phyloP scores from a whole-genome alignment of 2,888 invertebrate species.

The Trachelus stipa region DNA sequence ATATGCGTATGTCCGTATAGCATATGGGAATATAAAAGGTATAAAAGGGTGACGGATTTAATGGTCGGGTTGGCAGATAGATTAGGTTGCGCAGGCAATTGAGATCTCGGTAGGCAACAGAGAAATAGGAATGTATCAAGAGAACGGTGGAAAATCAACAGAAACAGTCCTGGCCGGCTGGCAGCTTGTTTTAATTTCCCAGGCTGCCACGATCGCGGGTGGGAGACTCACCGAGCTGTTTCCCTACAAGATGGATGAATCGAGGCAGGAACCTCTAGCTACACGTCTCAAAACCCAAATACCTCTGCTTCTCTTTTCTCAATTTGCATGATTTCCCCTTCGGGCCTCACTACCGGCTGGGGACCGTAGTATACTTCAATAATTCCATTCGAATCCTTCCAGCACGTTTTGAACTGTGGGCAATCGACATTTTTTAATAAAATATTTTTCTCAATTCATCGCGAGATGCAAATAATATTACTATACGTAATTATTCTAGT shows the following conservation, averaged over 20 bases:
- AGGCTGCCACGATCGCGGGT: conserved; percentile 47
- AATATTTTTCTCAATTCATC: neutral
- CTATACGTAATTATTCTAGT: neutral
- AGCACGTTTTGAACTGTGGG: neutral
- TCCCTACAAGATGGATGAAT: conserved; percentile 18
- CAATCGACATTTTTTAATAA: neutral
- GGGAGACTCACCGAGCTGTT: conserved; percentile 19
- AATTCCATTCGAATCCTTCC: neutral
- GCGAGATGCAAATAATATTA: neutral
- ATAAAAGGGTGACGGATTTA: neutral
- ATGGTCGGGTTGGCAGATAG: neutral
- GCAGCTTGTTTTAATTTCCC: conserved; percentile 62
- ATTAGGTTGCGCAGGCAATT: neutral
- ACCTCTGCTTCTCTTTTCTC: neutral
- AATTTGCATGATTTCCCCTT: neutral
- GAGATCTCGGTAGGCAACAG: neutral
- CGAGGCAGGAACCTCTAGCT: conserved; percentile 5
- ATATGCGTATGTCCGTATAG: neutral
- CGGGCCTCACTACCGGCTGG: neutral
- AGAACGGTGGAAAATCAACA: conserved; percentile 53
- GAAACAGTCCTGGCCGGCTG: conserved; percentile 53
- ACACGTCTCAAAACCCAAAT: neutral
- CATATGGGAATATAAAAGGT: neutral
- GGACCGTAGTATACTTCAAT: neutral
- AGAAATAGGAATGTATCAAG: conserved; percentile 15